Base-by-base conservation (phyloP, 2,113 vertebrate genomes). In the Gavialis gangeticus region DNA sequence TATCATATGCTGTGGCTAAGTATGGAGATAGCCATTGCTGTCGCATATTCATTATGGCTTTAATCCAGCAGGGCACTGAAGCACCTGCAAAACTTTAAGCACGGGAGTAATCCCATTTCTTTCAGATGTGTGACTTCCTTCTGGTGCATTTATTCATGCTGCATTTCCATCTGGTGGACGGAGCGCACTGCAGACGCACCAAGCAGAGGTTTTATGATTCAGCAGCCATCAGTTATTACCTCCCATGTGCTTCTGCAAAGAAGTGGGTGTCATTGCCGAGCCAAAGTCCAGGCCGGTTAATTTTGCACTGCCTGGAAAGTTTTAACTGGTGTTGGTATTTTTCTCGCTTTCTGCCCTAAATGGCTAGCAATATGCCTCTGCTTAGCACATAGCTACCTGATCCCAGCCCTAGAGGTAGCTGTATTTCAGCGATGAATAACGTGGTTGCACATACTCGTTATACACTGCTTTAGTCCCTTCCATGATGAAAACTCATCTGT, bases 51-150 rank as follows among this genome's bases (percentile, higher is more conserved):
- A 16, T 92, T 85, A 85, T 73, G n/a, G 82, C 30, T 92, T 66
- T 66, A 62, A 71, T 79, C 87, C 79, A 91, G 75, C 25, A 94
- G 93, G 89, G 37, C 64, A 84, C 15, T 87, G 60, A 83, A 93
- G 12, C 34, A 92, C 78, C 64, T 92, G 58, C 71, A 95, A 85
- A 95, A 80, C 79, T 89, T 93, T 85, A 83, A 66, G 3, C 18
- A 55, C 85, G 18, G 56, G 55, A 81, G 15, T 60, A 87, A 79
- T 90, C 4, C 0, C 2, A 25, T 37, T 18, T 73, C 21, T 37
- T 21, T 73, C 46, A 46, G 46, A 46, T 46, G 46, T 46, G 46
- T 46, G 46, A 46, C 46, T 46, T 46, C 46, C 46, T 46, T 46
- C 46, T 46, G 46, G 46, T 46, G 46, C 46, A 46, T 46, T 7